Evolutionary conservation across 2,113 vertebrate genomes (phyloP), one percentile per base, ranked within the genome.

Genomic region (Dicrurus megarhynchus): DNA sequence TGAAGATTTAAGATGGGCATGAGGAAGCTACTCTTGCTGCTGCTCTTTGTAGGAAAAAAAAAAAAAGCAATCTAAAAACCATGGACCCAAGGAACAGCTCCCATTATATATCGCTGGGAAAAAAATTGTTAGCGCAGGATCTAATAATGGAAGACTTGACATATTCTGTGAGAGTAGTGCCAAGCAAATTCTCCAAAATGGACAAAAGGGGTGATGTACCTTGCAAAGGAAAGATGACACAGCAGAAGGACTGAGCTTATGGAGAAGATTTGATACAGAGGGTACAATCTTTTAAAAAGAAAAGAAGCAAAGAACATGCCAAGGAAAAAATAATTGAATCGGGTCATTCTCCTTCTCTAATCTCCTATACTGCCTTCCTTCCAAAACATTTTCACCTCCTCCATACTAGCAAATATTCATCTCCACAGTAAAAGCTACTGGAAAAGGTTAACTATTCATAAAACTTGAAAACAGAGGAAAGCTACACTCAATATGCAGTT

Each of bases 1-100:
- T 56, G 74, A 95, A 96, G 92, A 94, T 95, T 95, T 94, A 97
- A 83, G 82, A 50, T 33, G 21, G 63, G 23, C 27, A 50, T 47
- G 61, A 84, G 47, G 68, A 94, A 94, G 82, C 46, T 81, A 17
- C 52, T 52, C 23, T 50, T 85, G 22, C 47, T 83, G 20, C n/a
- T 79, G 37, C 12, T 76, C 42, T 79, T 92, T 39, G 57, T 35
- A 63, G 50, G 28, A 4, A 13, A 60, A 89, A 35, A 15, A n/a
- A 71, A 57, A 78, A 63, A 26, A 24, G 10, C 50, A 78, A 67
- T 80, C 39, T 73, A 52, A 86, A 86, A 85, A 55, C 52, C 28
- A 74, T 41, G 42, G 82, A 37, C 41, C 19, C 33, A 74, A 22
- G 64, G 68, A 92, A 50, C 30, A 81, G 17, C 24, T 87, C 30